phyloP scores from a whole-genome alignment of 2,113 vertebrate genomes.

The Motacilla tschutschensis region DNA sequence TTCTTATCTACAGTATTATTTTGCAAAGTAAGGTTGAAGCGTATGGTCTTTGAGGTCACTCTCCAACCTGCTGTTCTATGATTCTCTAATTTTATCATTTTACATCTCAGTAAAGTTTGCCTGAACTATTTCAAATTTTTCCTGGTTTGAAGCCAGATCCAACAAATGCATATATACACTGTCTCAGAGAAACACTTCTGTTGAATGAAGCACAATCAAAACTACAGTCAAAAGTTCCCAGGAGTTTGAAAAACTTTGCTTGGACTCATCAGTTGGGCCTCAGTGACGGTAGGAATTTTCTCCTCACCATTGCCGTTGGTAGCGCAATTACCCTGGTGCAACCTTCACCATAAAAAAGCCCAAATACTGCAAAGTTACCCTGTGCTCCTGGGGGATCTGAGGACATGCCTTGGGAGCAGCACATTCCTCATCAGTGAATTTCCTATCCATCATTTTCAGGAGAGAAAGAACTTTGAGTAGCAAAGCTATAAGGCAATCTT shows the following conservation, averaged over 20 bases:
- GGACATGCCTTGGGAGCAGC: neutral
- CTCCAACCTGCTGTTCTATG: neutral
- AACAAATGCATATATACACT: neutral
- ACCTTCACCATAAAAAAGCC: neutral
- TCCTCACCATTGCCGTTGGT: neutral
- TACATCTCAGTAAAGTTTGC: neutral
- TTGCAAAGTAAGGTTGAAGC: neutral
- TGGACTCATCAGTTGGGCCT: neutral
- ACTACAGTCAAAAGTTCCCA: neutral
- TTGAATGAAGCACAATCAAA: neutral
- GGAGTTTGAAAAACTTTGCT: neutral
- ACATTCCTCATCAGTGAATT: neutral
- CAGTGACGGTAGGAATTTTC: neutral
- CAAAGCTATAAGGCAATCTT: neutral
- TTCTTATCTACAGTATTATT: neutral
- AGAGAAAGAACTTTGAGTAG: neutral
- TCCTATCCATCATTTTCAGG: neutral
- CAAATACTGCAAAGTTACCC: neutral
- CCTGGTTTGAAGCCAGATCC: neutral
- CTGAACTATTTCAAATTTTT: neutral
- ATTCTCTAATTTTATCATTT: neutral
- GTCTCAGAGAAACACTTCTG: neutral
- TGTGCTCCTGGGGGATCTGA: neutral
- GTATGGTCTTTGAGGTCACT: neutral
- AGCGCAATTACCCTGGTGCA: neutral